Evolutionary conservation across 2,113 vertebrate species (phyloP).

Genomic region (Eulacestoma nigropectus): DNA sequence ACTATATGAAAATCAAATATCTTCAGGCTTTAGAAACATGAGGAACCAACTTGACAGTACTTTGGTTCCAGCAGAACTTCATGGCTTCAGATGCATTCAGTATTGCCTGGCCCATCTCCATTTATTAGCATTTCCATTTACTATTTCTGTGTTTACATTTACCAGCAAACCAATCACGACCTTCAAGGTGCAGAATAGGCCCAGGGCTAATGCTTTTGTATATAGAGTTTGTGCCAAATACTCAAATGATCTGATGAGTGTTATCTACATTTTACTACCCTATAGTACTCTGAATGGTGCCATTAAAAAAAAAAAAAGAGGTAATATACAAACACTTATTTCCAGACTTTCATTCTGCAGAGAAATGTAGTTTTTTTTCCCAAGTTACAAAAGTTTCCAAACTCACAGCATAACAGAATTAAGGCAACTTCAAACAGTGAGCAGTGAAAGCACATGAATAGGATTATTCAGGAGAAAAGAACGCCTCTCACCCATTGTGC

Average conservation of each 20-base stretch:
- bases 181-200: neutral
- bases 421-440: neutral
- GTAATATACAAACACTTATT: neutral
- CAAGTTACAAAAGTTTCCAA: neutral
- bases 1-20: neutral
- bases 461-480: neutral
- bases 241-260: neutral
- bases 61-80: neutral
- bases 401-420: neutral
- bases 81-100: neutral
- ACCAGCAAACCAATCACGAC: neutral
- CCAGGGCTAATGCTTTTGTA: neutral
- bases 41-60: neutral
- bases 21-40: neutral
- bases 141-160: neutral
- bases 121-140: neutral
- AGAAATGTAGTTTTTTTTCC: neutral
- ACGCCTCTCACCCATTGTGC: constrained; percentile 79
- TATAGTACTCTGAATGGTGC: neutral
- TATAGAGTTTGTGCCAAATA: neutral
- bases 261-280: neutral
- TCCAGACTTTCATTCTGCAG: constrained; percentile 59
- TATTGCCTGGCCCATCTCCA: neutral
- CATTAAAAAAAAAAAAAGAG: neutral
- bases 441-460: neutral